Evolutionary conservation across 2,888 invertebrate species (phyloP).

Genomic region (Furcula furcula): DNA sequence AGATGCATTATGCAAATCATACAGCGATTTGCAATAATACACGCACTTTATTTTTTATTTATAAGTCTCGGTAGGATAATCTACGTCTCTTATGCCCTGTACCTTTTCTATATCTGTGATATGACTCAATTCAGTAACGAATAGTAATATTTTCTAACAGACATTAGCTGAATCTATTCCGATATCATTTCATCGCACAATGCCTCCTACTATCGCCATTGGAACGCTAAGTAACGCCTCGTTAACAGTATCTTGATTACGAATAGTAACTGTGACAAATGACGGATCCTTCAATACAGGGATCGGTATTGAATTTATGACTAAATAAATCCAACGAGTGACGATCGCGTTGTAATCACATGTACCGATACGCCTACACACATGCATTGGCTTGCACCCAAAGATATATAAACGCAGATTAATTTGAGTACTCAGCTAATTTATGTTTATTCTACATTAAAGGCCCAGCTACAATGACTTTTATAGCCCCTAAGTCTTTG

Average conservation of each 20-base stretch:
- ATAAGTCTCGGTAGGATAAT: neutral
- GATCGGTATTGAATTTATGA: too few relatives aligned
- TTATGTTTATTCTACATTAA: slow-evolving; percentile 6
- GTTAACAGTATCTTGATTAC: too few relatives aligned
- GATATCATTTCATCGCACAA: too few relatives aligned
- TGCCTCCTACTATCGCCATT: too few relatives aligned
- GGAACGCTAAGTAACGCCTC: too few relatives aligned
- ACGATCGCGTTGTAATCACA: slow-evolving; percentile 13
- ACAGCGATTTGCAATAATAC: slow-evolving; percentile 1
- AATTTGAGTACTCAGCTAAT: slow-evolving; percentile 11
- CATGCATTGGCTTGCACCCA: slow-evolving; percentile 13
- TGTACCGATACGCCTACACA: slow-evolving; percentile 8
- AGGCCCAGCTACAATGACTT: slow-evolving; percentile 32
- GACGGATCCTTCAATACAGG: too few relatives aligned
- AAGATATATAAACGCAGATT: slow-evolving; percentile 13
- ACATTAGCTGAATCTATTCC: too few relatives aligned
- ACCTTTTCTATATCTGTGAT: neutral
- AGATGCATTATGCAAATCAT: slow-evolving; percentile 6
- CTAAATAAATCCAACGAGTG: slow-evolving; percentile 11
- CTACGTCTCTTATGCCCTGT: neutral
- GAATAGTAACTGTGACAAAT: too few relatives aligned
- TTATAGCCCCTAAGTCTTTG: slow-evolving; percentile 41
- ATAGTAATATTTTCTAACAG: too few relatives aligned
- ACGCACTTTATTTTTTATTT: too few relatives aligned
- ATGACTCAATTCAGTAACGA: too few relatives aligned